Percentiles rank a stretch among this genome's conserved stretches.
Evolutionary conservation across 2,888 invertebrate species (phyloP).

Genomic region (Yponomeuta malinellus): DNA sequence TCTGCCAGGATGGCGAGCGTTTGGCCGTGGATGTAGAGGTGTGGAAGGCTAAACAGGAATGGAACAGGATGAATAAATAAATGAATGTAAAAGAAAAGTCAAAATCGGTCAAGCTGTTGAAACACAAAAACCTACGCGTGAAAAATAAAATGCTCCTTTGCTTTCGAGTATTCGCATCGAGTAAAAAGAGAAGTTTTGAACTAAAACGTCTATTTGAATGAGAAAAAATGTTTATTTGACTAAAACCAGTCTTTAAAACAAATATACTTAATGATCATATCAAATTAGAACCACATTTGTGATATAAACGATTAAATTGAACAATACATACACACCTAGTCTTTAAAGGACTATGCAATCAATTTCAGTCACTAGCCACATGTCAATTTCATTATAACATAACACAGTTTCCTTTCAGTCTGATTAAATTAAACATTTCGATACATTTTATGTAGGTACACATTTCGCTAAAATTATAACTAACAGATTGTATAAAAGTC

Average conservation of each 20-base stretch:
- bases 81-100: too few relatives aligned
- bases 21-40: too few relatives aligned
- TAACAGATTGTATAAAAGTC: not conserved
- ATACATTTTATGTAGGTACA: not conserved
- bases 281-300: not conserved
- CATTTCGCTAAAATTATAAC: not conserved
- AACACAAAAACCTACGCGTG: too few relatives aligned
- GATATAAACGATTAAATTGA: too few relatives aligned
- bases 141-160: too few relatives aligned
- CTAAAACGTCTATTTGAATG: not conserved
- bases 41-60: too few relatives aligned
- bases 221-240: conserved; percentile 13
- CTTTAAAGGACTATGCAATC: not conserved
- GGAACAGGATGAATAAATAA: too few relatives aligned
- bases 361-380: not conserved
- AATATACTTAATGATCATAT: not conserved
- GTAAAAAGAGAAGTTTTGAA: too few relatives aligned
- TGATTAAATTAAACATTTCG: not conserved
- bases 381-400: not conserved
- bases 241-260: conserved; percentile 18
- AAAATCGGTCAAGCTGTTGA: too few relatives aligned
- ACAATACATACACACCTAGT: not conserved
- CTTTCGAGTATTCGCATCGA: too few relatives aligned
- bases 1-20: too few relatives aligned
- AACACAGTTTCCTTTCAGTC: not conserved